Evolutionary conservation across 2,113 vertebrate species (phyloP), one percentile per base, ranked within the genome.

Genomic region (Vulpes lagopus): DNA sequence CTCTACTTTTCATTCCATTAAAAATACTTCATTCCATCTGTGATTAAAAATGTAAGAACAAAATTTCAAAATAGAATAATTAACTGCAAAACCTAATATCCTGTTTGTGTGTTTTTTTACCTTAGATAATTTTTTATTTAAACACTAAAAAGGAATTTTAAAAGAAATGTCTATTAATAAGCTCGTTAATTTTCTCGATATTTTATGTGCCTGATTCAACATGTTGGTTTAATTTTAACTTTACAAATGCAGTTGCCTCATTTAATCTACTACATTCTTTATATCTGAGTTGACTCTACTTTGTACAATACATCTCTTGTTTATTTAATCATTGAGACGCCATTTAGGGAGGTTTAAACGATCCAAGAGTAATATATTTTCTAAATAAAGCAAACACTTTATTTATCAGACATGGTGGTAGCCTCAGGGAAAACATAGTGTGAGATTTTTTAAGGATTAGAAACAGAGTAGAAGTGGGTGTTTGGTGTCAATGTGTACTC

Each of bases 1-100:
- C 11, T n/a, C 67, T 69, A 55, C 15, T 69, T 94, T 92, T 92
- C 25, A 76, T 32, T 30, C 2, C 2, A 2, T 76, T 89, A 53
- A 67, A 65, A 88, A 55, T 51, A 55, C 2, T 83, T 55, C 14
- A 51, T 4, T 19, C 23, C 60, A 49, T 51, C 14, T 76, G 51
- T 19, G 59, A 76, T 57, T 81, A 73, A 87, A 76, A 80, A 57
- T 62, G 82, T 23, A 74, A 67, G 17, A 23, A 27, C 1, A 60
- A 88, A 78, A 27, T 53, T 84, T 96, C 17, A 53, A 93, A 85
- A 19, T 64, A 93, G 84, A 95, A 73, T 30, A 27, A 79, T n/a
- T 19, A 81, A 62, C 8, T 43, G 53, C 30, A 49, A 67, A 35
- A 22, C 7, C 12, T 65, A 35, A 22, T 51, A 20, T 30, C 43